Evolutionary conservation across 2,797 vertebrate genomes (phyloP).

Genomic region (Hippoglossus hippoglossus): DNA sequence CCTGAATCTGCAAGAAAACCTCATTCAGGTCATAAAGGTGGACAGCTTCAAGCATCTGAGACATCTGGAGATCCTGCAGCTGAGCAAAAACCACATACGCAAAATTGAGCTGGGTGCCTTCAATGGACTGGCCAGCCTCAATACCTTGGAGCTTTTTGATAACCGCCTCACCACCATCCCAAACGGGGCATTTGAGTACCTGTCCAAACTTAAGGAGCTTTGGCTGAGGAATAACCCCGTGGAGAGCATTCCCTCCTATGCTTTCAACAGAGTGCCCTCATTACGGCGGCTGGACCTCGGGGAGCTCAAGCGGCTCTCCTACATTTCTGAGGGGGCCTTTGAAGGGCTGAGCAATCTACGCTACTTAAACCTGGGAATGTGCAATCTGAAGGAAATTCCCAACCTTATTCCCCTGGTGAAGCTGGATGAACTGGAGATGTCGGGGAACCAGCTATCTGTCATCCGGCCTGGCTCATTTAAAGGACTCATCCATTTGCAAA

Average conservation of each 20-base stretch:
- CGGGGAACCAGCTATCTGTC: slow-evolving; percentile 95
- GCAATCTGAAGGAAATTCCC: slow-evolving; percentile 99
- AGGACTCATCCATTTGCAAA: slow-evolving; percentile 98
- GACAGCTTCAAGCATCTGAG: slow-evolving; percentile 99
- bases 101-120: slow-evolving; percentile 99
- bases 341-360: slow-evolving; percentile 99
- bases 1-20: slow-evolving; percentile 98
- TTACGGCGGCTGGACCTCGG: slow-evolving; percentile 95
- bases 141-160: slow-evolving; percentile 99
- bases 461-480: slow-evolving; percentile 98
- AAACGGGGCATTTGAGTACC: slow-evolving; percentile 99
- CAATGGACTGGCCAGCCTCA: slow-evolving; percentile 98
- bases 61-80: slow-evolving; percentile 97
- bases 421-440: slow-evolving; percentile 98
- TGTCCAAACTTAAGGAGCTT: slow-evolving; percentile 99
- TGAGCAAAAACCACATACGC: slow-evolving; percentile 99
- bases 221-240: slow-evolving; percentile 99
- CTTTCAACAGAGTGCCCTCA: slow-evolving; percentile 99
- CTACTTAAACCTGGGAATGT: slow-evolving; percentile 99
- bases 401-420: slow-evolving; percentile 97
- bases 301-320: slow-evolving; percentile 97
- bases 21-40: slow-evolving; percentile 99
- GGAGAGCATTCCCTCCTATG: slow-evolving; percentile 98
- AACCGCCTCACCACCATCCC: slow-evolving; percentile 99
- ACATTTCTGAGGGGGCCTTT: slow-evolving; percentile 99